Base-by-base conservation (phyloP, 2,888 invertebrate species). In the Erebia palarica region DNA sequence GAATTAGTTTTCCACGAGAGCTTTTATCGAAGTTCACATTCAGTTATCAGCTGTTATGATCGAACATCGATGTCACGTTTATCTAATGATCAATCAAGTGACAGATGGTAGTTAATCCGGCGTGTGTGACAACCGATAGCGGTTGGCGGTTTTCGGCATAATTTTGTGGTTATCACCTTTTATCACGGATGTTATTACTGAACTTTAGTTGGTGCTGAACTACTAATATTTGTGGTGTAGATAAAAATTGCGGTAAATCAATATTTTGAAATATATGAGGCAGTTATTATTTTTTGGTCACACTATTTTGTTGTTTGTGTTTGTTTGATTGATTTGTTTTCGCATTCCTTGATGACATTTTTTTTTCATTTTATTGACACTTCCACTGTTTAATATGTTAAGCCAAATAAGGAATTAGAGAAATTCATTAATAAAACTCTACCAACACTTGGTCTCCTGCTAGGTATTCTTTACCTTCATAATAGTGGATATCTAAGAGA, bases 1-100 rank as follows among this genome's bases (percentile, higher is more conserved):
- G 14, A 75, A 73, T 76, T 77, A 69, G 69, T 74, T 76, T 79
- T 77, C 74, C 71, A 75, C 69, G 67, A 47, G 44, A 75, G 76
- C 76, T 78, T 75, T 75, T 73, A 74, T 72, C 72, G 72, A 53
- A 64, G 21, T 21, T n/a, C n/a, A n/a, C 21, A 66, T 69, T 61
- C 63, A 58, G 75, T 75, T 80, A 79, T 79, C 79, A 71, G 76
- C n/a, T n/a, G n/a, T 58, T 61, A 69, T 71, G 72, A 69, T 47
- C 77, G 71, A 76, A 75, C 74, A 72, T 66, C 61, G 61, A 68
- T 75, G 77, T 78, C 77, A 74, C 70, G 21, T 67, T 81, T 86
- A 85, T 86, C 84, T 78, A 72, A 79, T 81, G 80, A 86, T 86
- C 86, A 79, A 86, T 86, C 86, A 85, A 74, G 64, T 70, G 74